Conservation (phyloP, 2,888 invertebrate species). For the Pseudoips prasinana region DNA sequence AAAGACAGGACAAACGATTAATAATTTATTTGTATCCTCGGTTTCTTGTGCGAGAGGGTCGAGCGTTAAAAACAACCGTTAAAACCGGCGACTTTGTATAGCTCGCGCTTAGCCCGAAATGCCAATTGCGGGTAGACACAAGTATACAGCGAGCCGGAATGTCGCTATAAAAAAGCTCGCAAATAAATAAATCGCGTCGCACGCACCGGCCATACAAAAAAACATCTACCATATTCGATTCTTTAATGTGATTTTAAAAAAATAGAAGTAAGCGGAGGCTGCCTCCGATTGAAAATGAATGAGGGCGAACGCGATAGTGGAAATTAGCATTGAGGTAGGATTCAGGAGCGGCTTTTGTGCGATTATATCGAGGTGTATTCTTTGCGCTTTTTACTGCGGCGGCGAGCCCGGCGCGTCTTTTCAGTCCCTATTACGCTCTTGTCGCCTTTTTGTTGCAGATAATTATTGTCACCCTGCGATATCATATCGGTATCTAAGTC, state of each 20-base stretch:
- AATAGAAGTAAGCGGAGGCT: constrained; percentile 75
- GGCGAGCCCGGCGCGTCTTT: constrained; percentile 61
- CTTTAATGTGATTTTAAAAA: constrained; percentile 80
- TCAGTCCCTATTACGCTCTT: constrained; percentile 71
- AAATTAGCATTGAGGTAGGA: constrained; percentile 82
- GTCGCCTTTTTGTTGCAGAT: constrained; percentile 74
- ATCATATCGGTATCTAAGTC: constrained; percentile 41
- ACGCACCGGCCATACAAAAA: constrained; percentile 72
- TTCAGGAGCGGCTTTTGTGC: constrained; percentile 81
- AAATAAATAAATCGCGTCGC: constrained; percentile 82
- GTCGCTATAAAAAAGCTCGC: constrained; percentile 79
- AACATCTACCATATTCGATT: constrained; percentile 79
- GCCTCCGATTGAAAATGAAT: constrained; percentile 81
- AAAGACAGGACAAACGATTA: constrained; percentile 83
- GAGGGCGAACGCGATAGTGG: constrained; percentile 81
- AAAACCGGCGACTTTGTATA: constrained; percentile 79
- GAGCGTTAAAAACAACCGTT: constrained; percentile 82
- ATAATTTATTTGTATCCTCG: constrained; percentile 81
- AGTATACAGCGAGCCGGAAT: constrained; percentile 81
- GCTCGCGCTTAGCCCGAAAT: constrained; percentile 79
- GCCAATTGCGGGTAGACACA: constrained; percentile 82
- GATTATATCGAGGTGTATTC: constrained; percentile 82
- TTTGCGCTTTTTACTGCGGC: constrained; percentile 80
- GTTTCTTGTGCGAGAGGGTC: constrained; percentile 73
- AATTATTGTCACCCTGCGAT: constrained; percentile 64